phyloP scores from a whole-genome alignment of 2,797 vertebrate species.

The Percopsis omiscomaycus region DNA sequence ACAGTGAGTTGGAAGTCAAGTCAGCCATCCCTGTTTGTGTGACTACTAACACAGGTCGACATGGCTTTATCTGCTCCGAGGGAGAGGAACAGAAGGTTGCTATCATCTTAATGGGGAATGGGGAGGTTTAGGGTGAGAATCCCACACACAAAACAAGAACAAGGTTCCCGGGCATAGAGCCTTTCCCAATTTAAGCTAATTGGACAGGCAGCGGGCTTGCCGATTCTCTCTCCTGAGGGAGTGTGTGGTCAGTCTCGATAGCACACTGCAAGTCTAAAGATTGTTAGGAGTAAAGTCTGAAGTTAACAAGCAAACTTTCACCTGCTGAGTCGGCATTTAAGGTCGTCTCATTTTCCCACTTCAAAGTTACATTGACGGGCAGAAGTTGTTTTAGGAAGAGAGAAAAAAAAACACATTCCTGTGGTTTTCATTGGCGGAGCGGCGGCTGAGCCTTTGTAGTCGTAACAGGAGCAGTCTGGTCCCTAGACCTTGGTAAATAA shows the following conservation, averaged over 20 bases:
- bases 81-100: constrained; percentile 3
- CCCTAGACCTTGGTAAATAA: constrained; percentile 60
- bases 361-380: constrained; percentile 11
- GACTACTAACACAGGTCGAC: constrained; percentile 4
- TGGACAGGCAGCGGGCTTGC: constrained; percentile 29
- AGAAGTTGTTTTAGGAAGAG: constrained; percentile 9
- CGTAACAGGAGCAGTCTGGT: constrained; percentile 50
- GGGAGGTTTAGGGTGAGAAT: constrained; percentile 29
- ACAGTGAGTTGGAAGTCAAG: not conserved
- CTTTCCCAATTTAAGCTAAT: constrained; percentile 49
- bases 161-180: constrained; percentile 31
- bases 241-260: constrained; percentile 47
- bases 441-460: constrained; percentile 24
- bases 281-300: constrained; percentile 12
- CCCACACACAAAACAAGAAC: constrained; percentile 32
- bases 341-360: constrained; percentile 1
- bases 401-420: constrained; percentile 13
- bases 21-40: constrained; percentile 3
- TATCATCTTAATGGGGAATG: constrained; percentile 34
- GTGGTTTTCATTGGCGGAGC: constrained; percentile 2
- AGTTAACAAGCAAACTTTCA: constrained; percentile 31
- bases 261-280: constrained; percentile 8
- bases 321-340: constrained; percentile 24
- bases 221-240: constrained; percentile 32
- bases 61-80: not conserved